phyloP scores from a whole-genome alignment of 2,797 vertebrate species.

The Chloroceryle inda region DNA sequence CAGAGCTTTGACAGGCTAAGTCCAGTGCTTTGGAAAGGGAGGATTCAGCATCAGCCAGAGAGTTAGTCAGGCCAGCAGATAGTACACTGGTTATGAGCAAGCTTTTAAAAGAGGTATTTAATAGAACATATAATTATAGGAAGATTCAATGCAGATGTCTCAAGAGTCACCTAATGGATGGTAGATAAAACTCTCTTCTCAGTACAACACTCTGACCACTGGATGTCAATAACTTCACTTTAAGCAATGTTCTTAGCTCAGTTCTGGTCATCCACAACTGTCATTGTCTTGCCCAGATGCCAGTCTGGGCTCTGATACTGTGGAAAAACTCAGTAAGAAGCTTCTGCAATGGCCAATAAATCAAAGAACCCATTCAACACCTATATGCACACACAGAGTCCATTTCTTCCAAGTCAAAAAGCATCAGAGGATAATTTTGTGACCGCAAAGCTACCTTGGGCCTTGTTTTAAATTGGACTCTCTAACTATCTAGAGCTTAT shows the following conservation, averaged over 20 bases:
- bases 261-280: not conserved
- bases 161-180: not conserved
- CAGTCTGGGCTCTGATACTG: not conserved
- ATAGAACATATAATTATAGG: not conserved
- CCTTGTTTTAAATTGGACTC: not conserved
- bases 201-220: not conserved
- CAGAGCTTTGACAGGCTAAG: not conserved
- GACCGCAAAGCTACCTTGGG: not conserved
- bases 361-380: not conserved
- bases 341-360: rapidly evolving
- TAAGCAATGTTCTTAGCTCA: not conserved
- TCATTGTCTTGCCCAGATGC: not conserved
- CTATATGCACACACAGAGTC: not conserved
- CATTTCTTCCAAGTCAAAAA: not conserved
- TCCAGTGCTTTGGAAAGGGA: not conserved
- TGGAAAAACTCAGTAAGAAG: not conserved
- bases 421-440: not conserved
- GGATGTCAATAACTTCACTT: not conserved
- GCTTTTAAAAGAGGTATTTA: not conserved
- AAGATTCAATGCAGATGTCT: not conserved
- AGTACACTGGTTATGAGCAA: not conserved
- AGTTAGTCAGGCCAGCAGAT: not conserved
- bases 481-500: not conserved
- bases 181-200: not conserved
- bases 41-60: not conserved